Percentiles rank a stretch among this genome's conserved stretches.
phyloP scores from a whole-genome alignment of 2,888 invertebrate genomes.

The Pycnomerus fuliginosus region DNA sequence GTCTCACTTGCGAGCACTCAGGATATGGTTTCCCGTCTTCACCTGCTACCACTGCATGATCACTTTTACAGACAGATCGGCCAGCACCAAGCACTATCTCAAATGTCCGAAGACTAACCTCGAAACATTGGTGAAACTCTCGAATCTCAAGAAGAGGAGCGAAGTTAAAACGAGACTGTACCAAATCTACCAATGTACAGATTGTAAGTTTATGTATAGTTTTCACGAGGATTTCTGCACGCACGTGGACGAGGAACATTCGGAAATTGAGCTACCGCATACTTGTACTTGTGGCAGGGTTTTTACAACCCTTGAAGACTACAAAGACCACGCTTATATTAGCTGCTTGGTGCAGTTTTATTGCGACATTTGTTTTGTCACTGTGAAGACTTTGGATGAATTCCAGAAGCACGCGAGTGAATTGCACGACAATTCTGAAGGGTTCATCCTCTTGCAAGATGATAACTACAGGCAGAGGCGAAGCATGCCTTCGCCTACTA shows the following conservation, averaged over 20 bases:
- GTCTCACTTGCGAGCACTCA: slow-evolving; percentile 45
- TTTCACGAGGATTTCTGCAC: slow-evolving; percentile 47
- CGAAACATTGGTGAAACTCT: slow-evolving; percentile 41
- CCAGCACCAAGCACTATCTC: slow-evolving; percentile 42
- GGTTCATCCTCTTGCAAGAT: slow-evolving; percentile 41
- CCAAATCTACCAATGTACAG: slow-evolving; percentile 47
- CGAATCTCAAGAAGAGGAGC: slow-evolving; percentile 42
- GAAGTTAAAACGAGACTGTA: slow-evolving; percentile 47
- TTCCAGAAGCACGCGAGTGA: slow-evolving; percentile 45
- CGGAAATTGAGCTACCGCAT: slow-evolving; percentile 33
- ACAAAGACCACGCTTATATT: slow-evolving; percentile 44
- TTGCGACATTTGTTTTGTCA: slow-evolving; percentile 49
- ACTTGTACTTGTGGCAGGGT: slow-evolving; percentile 39
- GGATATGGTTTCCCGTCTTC: slow-evolving; percentile 58
- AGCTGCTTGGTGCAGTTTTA: slow-evolving; percentile 47
- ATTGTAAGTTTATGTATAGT: slow-evolving; percentile 45
- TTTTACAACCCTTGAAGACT: slow-evolving; percentile 45
- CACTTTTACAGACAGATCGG: slow-evolving; percentile 54
- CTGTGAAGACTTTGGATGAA: slow-evolving; percentile 41
- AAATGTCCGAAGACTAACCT: slow-evolving; percentile 39
- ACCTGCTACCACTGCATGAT: slow-evolving; percentile 65
- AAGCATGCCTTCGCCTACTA: slow-evolving; percentile 5
- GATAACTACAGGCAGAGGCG: slow-evolving; percentile 38
- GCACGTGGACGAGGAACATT: slow-evolving; percentile 47
- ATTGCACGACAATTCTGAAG: slow-evolving; percentile 44